Conservation (phyloP, 1,140 invertebrate species). For the Macrotrachela quadricornifera region DNA sequence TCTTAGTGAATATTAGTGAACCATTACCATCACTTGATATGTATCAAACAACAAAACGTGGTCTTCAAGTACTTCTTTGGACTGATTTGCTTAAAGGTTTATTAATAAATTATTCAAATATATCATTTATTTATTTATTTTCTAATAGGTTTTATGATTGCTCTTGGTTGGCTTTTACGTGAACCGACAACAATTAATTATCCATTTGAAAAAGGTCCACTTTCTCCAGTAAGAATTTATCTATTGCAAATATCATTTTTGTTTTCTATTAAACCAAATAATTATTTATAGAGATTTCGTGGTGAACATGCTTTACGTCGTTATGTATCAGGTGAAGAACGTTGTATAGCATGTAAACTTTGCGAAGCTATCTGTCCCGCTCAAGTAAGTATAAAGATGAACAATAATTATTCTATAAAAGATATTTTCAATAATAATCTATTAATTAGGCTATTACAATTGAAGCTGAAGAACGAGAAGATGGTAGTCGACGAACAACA, state of each 20-base stretch:
- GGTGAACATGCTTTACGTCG: constrained; percentile 84
- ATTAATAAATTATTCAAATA: too few species aligned
- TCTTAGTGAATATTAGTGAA: too few species aligned
- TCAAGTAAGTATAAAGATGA: constrained; percentile 15
- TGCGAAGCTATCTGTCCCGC: constrained; percentile 95
- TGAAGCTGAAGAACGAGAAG: constrained; percentile 79
- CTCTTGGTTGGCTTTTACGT: constrained; percentile 9
- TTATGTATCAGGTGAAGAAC: constrained; percentile 87
- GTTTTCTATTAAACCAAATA: constrained; percentile 81
- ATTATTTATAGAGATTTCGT: constrained; percentile 74
- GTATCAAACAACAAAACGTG: too few species aligned
- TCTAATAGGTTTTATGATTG: too few species aligned
- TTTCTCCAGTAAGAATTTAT: constrained; percentile 46
- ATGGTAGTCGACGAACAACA: constrained; percentile 81
- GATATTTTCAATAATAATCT: too few species aligned
- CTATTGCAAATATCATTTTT: too few species aligned
- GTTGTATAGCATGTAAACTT: constrained; percentile 94
- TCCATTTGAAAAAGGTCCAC: constrained; percentile 89
- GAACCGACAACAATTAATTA: constrained; percentile 98
- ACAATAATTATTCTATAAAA: too few species aligned
- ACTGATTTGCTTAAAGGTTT: too few species aligned
- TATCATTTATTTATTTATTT: too few species aligned
- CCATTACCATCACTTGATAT: too few species aligned
- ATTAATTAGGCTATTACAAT: constrained; percentile 66
- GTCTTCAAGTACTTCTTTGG: too few species aligned